A percentile compares a stretch with the other conserved stretches of the same genome.
phyloP scores from a whole-genome alignment of 2,797 vertebrate genomes.

The Florisuga fusca region DNA sequence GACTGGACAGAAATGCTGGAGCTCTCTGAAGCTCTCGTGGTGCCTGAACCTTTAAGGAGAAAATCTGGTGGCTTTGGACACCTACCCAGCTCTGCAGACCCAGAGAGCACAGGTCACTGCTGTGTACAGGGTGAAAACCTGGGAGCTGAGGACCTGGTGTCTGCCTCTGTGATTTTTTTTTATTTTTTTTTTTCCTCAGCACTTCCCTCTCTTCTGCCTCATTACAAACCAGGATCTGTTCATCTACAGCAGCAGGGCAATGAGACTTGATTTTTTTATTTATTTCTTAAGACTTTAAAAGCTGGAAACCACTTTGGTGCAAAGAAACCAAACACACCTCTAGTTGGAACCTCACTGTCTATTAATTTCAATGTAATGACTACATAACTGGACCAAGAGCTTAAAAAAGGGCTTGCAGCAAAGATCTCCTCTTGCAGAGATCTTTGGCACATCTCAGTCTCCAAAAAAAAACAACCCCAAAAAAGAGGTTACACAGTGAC shows the following conservation, averaged over 20 bases:
- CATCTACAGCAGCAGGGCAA: background rate
- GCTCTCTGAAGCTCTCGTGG: background rate
- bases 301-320: background rate
- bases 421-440: background rate
- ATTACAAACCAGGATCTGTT: background rate
- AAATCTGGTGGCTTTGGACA: background rate
- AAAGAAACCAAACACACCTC: background rate
- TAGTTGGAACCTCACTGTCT: background rate
- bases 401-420: background rate
- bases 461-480: accelerated
- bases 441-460: background rate
- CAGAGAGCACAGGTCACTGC: background rate
- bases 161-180: background rate
- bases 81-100: background rate
- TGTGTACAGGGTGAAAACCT: background rate
- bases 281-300: background rate
- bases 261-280: background rate
- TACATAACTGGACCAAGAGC: background rate
- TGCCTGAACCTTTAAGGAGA: background rate
- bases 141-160: no score
- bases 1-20: background rate
- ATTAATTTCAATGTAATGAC: background rate
- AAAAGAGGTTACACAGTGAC: background rate
- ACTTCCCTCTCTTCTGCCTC: background rate
- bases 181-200: background rate